Percentiles rank a stretch among this genome's conserved stretches.
Conservation (phyloP, 2,888 invertebrate species). For the Drosophila buzzatii region DNA sequence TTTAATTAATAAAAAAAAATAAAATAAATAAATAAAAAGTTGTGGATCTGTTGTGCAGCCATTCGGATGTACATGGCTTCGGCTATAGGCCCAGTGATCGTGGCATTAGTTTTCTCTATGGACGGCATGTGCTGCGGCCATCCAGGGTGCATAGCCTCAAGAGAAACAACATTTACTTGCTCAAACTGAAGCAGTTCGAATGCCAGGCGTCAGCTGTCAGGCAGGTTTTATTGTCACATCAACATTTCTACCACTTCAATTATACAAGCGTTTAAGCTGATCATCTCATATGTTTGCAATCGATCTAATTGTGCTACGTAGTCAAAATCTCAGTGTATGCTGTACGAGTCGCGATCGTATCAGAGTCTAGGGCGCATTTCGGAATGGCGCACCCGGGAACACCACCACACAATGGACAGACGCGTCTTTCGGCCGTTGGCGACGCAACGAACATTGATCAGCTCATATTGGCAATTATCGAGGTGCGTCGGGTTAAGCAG, state of each 20-base stretch:
- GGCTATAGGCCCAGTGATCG: constrained; percentile 98
- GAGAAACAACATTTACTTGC: too few relatives aligned
- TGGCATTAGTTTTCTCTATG: constrained; percentile 83
- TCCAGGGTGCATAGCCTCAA: background rate
- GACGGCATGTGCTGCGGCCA: constrained; percentile 89
- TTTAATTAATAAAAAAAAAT: too few relatives aligned
- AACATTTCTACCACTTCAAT: constrained; percentile 3
- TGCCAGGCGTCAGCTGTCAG: constrained; percentile 40
- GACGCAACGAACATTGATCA: constrained; percentile 46
- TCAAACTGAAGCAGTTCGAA: background rate
- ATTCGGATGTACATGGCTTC: constrained; percentile 96
- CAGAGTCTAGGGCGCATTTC: background rate
- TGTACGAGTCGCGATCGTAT: constrained; percentile 5
- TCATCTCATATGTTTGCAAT: constrained; percentile 24
- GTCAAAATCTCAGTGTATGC: constrained; percentile 35
- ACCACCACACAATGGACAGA: background rate
- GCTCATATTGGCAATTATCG: constrained; percentile 47
- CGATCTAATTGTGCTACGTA: background rate
- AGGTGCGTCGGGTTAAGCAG: constrained; percentile 48
- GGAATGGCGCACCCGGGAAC: constrained; percentile 4
- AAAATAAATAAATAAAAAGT: too few relatives aligned
- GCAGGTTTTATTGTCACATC: constrained; percentile 18
- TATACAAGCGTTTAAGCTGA: constrained; percentile 9
- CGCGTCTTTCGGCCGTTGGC: constrained; percentile 14
- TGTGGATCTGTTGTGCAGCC: constrained; percentile 98